A percentile compares a stretch with the other conserved stretches of the same genome.
Conservation (phyloP, 2,797 vertebrate species). For the Picus viridis region DNA sequence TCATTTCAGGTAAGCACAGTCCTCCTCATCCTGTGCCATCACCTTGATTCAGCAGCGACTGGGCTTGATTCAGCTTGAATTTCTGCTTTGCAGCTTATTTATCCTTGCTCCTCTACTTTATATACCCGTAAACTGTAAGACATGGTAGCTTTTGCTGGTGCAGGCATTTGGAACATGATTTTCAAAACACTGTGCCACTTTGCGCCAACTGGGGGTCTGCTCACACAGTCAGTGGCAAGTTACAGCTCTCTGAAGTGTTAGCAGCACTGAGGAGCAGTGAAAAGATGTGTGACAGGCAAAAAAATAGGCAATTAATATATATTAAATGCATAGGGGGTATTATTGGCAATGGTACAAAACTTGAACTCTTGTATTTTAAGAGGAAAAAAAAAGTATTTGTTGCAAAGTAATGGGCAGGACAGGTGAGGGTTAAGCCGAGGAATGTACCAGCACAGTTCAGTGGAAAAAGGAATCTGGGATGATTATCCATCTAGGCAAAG, state of each 20-base stretch:
- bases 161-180: background rate
- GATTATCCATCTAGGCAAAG: background rate
- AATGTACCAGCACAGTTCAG: background rate
- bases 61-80: background rate
- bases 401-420: background rate
- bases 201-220: background rate
- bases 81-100: background rate
- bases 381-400: background rate
- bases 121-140: background rate
- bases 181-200: background rate
- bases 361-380: background rate
- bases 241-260: background rate
- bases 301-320: background rate
- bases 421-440: conserved; percentile 22
- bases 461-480: conserved; percentile 12
- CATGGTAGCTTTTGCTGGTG: background rate
- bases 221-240: background rate
- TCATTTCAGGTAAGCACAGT: background rate
- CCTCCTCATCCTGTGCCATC: background rate
- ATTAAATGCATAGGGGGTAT: background rate
- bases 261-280: background rate
- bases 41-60: background rate
- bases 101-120: background rate
- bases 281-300: background rate
- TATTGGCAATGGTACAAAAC: background rate